These are phyloP conservation scores for Lymantria monacha DNA, from an alignment of 2,888 invertebrate genomes.

Conservation along the genomic window DNA sequence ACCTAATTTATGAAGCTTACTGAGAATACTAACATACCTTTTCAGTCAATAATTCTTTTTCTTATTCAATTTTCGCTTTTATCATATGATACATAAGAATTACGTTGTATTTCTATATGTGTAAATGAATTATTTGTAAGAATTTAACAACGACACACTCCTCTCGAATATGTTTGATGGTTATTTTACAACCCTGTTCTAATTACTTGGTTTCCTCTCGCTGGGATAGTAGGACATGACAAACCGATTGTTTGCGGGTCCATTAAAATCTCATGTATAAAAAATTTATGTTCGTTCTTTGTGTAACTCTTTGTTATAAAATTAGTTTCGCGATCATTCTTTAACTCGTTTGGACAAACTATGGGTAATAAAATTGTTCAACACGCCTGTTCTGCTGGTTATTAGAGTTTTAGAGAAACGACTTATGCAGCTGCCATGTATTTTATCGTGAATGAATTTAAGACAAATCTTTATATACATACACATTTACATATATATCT, in stretches of 20 bases:
- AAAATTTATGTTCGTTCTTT: conserved; percentile 60
- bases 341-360: conserved; percentile 30
- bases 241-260: conserved; percentile 60
- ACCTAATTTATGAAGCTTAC: conserved; percentile 70
- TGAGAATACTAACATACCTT: conserved; percentile 40
- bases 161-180: conserved; percentile 73
- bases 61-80: conserved; percentile 29
- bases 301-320: conserved; percentile 65
- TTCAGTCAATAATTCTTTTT: conserved; percentile 10
- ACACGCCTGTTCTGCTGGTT: not conserved
- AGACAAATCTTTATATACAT: too few species aligned
- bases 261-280: conserved; percentile 58
- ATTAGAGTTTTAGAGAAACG: conserved; percentile 3
- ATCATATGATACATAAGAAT: not conserved
- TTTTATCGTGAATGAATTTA: too few species aligned
- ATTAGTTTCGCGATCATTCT: conserved; percentile 51
- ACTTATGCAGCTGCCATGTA: too few species aligned
- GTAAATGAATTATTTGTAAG: conserved; percentile 21
- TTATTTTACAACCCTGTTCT: conserved; percentile 75
- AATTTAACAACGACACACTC: conserved; percentile 59
- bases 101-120: not conserved
- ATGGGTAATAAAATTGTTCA: conserved; percentile 14
- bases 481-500: too few species aligned
- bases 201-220: conserved; percentile 75
- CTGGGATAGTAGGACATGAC: conserved; percentile 60